Base-by-base conservation (phyloP, 2,888 invertebrate species). In the Isoperla grammatica region DNA sequence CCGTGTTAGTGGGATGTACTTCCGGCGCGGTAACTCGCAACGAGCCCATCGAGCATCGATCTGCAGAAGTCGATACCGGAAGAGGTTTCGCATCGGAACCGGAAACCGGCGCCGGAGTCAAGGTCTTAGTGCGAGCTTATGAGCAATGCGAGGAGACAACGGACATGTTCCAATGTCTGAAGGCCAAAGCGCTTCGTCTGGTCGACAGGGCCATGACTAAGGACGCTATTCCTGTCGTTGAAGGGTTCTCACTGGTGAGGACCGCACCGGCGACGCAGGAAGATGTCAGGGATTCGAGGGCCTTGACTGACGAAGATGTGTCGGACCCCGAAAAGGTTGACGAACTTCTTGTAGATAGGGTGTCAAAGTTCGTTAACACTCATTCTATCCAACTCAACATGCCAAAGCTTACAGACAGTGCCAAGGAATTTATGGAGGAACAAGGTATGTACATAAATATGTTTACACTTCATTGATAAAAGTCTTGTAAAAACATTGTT, bases 231-330 rank as follows among this genome's bases (percentile, higher is more conserved):
- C 53, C 53, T 2, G 15, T 53, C 37, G 19, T 53, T n/a, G 53
- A 53, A 12, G 87, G 9, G 75, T 85, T 49, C 63, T 57, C 54
- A 54, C 60, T 54, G 54, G 56, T 37, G 58, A 61, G 54, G 60
- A 61, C 23, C 45, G 55, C 6, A 22, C 43, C n/a, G 37, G 60
- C 2, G 49, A 29, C 23, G 57, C 57, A 54, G 15, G 29, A 29
- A 8, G 60, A 43, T 50, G 54, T 11, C 49, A 50, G 39, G 12
- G 63, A 65, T 15, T 60, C 66, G 43, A 65, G 65, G 17, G 61
- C 63, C 19, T 55, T 69, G 1, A 68, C 67, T 1, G 53, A 62
- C 29, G 67, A 67, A 22, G 61, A 66, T n/a, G 65, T 64, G 43
- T 61, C 65, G 13, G 64, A 67, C 9, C 65, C 67, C 8, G 60